Conservation (phyloP, 2,888 invertebrate genomes). For the Pseudolycoriella hygida region DNA sequence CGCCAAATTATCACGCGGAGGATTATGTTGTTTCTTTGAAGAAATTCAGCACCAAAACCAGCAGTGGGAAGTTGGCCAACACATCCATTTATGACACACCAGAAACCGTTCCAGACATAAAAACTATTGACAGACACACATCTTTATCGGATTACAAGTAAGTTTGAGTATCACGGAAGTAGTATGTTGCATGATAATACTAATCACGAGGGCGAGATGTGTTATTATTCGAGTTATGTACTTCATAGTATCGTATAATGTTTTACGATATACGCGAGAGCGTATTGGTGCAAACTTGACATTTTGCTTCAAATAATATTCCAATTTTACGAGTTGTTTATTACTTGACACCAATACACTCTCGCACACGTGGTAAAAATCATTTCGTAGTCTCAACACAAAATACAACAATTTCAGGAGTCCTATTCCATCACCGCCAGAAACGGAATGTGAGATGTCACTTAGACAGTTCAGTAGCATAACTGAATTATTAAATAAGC, state of each 20-base stretch:
- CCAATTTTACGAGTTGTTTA: not conserved
- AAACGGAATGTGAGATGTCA: constrained; percentile 63
- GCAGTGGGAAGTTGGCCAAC: constrained; percentile 14
- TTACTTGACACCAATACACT: no score
- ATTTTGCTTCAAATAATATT: constrained; percentile 1
- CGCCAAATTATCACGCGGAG: constrained; percentile 80
- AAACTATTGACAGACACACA: constrained; percentile 24
- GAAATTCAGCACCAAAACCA: constrained; percentile 45
- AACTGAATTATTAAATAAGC: constrained; percentile 70
- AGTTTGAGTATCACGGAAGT: no score
- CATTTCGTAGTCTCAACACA: not conserved
- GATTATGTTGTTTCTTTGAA: constrained; percentile 66
- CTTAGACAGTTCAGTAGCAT: constrained; percentile 72
- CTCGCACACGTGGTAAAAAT: no score
- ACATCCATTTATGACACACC: constrained; percentile 26
- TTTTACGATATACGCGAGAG: no score
- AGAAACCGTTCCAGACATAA: constrained; percentile 18
- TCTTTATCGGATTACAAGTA: constrained; percentile 28
- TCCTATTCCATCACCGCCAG: constrained; percentile 43
- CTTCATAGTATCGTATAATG: no score
- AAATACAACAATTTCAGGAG: constrained; percentile 35
- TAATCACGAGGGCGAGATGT: no score
- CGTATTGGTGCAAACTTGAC: no score
- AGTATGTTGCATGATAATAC: no score
- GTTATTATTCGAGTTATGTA: no score